Percentiles rank a stretch among this genome's conserved stretches.
Conservation (phyloP, 2,888 invertebrate genomes). For the Agrochola macilenta region DNA sequence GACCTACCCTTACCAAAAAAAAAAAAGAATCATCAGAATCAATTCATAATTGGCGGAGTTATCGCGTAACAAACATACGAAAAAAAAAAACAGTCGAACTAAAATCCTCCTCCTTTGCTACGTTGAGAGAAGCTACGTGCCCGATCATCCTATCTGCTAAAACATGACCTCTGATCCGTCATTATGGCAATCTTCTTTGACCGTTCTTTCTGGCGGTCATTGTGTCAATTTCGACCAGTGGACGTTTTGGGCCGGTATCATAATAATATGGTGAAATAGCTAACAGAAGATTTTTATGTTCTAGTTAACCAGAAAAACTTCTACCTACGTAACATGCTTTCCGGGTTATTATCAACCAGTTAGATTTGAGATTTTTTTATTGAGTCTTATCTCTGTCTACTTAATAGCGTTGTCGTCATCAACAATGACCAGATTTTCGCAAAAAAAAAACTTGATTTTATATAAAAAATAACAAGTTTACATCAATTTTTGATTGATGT, state of each 20-base stretch:
- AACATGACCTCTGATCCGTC: neutral
- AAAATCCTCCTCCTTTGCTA: no score
- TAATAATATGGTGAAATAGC: neutral
- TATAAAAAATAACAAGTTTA: conserved; percentile 35
- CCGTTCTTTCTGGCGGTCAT: neutral
- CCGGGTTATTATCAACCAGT: conserved; percentile 2
- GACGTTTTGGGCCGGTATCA: neutral
- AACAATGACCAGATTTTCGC: conserved; percentile 2
- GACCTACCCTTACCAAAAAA: no score
- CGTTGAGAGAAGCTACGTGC: neutral
- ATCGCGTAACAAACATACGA: no score
- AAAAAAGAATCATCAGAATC: no score
- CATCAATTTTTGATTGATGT: conserved; percentile 22
- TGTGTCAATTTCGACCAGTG: conserved; percentile 5
- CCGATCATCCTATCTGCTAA: neutral
- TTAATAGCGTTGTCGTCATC: conserved; percentile 21
- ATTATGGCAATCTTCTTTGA: conserved; percentile 1
- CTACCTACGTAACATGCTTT: neutral
- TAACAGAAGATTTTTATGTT: no score
- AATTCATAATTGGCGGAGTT: no score
- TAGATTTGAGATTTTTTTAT: conserved; percentile 2
- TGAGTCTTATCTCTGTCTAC: neutral
- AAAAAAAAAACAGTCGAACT: no score
- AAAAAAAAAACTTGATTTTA: conserved; percentile 12
- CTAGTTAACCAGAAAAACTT: no score